Evolutionary conservation across 1,140 invertebrate species (phyloP).

Genomic region (Solenopsis invicta): DNA sequence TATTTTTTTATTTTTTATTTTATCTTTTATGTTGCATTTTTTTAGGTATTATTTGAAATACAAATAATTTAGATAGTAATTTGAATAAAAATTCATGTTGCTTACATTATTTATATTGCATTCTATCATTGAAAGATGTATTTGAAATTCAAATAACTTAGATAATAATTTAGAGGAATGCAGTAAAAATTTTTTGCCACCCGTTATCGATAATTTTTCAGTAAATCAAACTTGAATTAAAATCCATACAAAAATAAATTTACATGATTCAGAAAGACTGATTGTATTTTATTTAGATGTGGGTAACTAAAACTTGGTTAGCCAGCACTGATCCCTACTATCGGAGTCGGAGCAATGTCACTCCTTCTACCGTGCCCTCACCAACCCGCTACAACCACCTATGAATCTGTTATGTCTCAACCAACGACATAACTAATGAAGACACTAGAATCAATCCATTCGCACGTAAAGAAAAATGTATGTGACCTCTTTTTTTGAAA

Average conservation of each 20-base stretch:
- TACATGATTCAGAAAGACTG: background rate
- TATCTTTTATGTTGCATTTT: background rate
- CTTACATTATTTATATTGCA: background rate
- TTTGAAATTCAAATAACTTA: background rate
- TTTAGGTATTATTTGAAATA: background rate
- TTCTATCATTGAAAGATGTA: background rate
- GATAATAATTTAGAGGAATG: background rate
- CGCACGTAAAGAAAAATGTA: constrained; percentile 5
- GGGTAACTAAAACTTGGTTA: constrained; percentile 17
- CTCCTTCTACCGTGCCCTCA: background rate
- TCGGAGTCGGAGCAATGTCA: constrained; percentile 10
- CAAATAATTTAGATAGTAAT: background rate
- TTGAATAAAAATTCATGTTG: background rate
- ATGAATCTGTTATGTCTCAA: constrained; percentile 35
- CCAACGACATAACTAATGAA: constrained; percentile 32
- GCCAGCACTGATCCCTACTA: constrained; percentile 33
- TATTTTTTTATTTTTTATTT: too few relatives aligned
- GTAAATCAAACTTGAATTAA: background rate
- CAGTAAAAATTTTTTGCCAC: background rate
- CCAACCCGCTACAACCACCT: constrained; percentile 20
- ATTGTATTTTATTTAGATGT: background rate
- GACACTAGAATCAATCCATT: background rate
- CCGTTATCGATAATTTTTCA: background rate
- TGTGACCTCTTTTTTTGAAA: background rate
- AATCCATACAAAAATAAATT: background rate